Evolutionary conservation across 1,140 invertebrate species (phyloP).

Genomic region (Hylaeus anthracinus): DNA sequence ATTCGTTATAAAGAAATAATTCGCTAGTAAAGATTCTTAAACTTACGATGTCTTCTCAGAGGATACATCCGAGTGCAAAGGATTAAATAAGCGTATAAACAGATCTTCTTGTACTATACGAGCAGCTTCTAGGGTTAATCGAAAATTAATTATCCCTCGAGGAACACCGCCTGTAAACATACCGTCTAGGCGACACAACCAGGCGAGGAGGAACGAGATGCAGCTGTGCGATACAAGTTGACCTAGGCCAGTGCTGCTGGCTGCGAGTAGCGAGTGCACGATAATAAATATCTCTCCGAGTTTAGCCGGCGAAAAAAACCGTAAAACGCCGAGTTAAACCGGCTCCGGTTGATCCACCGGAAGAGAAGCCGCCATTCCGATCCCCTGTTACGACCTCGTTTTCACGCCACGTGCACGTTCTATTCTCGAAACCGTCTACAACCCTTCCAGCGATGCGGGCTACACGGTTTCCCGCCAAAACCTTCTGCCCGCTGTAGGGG

Average conservation of each 20-base stretch:
- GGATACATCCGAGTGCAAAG: no score
- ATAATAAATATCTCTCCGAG: slow-evolving; percentile 58
- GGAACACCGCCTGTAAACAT: neutral
- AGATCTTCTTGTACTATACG: no score
- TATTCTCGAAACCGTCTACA: slow-evolving; percentile 29
- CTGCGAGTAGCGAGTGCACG: slow-evolving; percentile 17
- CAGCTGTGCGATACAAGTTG: slow-evolving; percentile 45
- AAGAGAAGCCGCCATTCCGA: slow-evolving; percentile 11
- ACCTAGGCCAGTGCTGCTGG: slow-evolving; percentile 55
- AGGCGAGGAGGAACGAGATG: slow-evolving; percentile 18
- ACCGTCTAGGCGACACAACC: no score
- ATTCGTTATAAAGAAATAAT: no score
- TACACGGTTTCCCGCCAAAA: slow-evolving; percentile 48
- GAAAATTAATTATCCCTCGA: neutral
- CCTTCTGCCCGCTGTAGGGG: neutral
- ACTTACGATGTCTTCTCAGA: no score
- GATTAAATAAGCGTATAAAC: no score
- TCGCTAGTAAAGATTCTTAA: no score
- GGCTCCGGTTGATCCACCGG: slow-evolving; percentile 32
- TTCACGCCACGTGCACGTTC: slow-evolving; percentile 37
- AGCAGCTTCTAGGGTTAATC: no score
- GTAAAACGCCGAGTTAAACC: slow-evolving; percentile 31
- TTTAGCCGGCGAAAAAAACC: slow-evolving; percentile 22
- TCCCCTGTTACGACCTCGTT: slow-evolving; percentile 21
- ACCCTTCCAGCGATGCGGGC: neutral